Percentiles rank a stretch among this genome's conserved stretches.
phyloP scores from a whole-genome alignment of 2,888 invertebrate genomes.

The Brachyptera putata region DNA sequence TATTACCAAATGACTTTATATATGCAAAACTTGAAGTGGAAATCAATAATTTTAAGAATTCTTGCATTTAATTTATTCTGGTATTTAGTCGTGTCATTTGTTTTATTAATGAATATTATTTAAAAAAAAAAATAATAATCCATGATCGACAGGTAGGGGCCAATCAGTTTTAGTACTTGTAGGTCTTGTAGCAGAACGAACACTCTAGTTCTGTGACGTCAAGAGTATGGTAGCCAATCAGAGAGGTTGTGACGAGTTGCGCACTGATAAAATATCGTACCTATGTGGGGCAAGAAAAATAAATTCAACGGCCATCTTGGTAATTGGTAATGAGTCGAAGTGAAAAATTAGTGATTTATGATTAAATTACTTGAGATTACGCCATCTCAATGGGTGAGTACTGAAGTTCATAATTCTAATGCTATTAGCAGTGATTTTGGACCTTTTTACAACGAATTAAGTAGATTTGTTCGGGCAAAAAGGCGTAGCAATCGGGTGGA shows the following conservation, averaged over 20 bases:
- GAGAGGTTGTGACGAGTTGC: conserved; percentile 36
- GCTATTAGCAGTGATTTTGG: background rate
- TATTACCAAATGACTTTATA: too few species aligned
- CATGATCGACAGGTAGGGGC: too few species aligned
- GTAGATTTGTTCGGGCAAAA: background rate
- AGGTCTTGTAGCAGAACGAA: too few species aligned
- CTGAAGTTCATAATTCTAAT: conserved; percentile 12
- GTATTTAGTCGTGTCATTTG: too few species aligned
- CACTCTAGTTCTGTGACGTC: conserved; percentile 30
- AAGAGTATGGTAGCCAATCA: conserved; percentile 30
- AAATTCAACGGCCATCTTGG: conserved; percentile 41
- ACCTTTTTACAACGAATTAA: background rate
- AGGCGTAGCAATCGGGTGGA: conserved; percentile 26
- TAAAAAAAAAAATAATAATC: too few species aligned
- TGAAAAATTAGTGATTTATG: conserved; percentile 35
- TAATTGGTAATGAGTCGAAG: conserved; percentile 37
- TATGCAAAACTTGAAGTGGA: too few species aligned
- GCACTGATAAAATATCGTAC: conserved; percentile 34
- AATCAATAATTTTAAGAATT: too few species aligned
- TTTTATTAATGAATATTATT: too few species aligned
- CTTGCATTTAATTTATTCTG: too few species aligned
- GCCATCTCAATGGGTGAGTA: conserved; percentile 37
- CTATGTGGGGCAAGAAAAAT: conserved; percentile 37
- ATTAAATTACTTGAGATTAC: conserved; percentile 33
- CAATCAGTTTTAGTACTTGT: background rate